A percentile compares a stretch with the other conserved stretches of the same genome.
phyloP scores from a whole-genome alignment of 2,888 invertebrate genomes.

The Cerceris rybyensis region DNA sequence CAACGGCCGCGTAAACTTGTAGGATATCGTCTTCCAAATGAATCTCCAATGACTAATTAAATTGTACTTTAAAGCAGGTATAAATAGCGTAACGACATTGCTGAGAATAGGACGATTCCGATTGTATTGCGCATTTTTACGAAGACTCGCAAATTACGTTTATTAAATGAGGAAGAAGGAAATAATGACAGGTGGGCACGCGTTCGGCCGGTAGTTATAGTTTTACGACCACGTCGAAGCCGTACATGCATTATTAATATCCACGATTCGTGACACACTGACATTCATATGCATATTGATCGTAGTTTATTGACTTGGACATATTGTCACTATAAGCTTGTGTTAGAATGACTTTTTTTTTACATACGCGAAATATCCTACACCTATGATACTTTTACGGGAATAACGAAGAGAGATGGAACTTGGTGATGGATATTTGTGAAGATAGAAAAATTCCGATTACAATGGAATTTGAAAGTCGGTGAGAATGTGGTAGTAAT shows the following conservation, averaged over 20 bases:
- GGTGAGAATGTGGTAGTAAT: too few species aligned
- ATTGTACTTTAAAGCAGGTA: too few species aligned
- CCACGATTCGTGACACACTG: slow-evolving; percentile 65
- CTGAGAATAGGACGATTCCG: background rate
- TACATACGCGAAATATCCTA: background rate
- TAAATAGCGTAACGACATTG: background rate
- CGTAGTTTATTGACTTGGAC: slow-evolving; percentile 58
- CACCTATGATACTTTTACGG: too few species aligned
- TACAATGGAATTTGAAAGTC: too few species aligned
- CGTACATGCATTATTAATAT: slow-evolving; percentile 50
- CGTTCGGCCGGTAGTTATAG: slow-evolving; percentile 11
- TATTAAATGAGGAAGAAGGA: slow-evolving; percentile 5
- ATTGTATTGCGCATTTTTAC: background rate
- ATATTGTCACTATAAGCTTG: slow-evolving; percentile 30
- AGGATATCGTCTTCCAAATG: too few species aligned
- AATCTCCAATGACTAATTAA: too few species aligned
- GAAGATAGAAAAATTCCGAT: too few species aligned
- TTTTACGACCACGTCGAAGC: slow-evolving; percentile 18
- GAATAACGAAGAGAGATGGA: too few species aligned
- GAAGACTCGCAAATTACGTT: background rate
- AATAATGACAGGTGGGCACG: slow-evolving; percentile 1
- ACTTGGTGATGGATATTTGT: too few species aligned
- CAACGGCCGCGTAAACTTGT: too few species aligned
- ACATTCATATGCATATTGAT: slow-evolving; percentile 71
- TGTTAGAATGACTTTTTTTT: background rate